Evolutionary conservation across 2,797 vertebrate genomes (phyloP).

Genomic region (Aphelocoma californica): DNA sequence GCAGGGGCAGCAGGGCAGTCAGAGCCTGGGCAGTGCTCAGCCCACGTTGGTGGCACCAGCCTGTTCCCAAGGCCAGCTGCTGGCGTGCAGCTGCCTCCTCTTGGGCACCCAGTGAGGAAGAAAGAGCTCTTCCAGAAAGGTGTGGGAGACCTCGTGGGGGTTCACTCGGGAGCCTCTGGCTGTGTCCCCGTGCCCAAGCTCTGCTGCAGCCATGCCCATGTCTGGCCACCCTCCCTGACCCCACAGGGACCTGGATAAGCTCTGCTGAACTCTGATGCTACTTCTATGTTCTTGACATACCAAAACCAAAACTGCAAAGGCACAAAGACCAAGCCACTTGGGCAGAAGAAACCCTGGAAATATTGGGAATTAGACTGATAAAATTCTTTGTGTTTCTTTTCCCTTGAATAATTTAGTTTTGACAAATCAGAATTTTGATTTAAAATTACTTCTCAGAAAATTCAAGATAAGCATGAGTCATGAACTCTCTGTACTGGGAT

Average conservation of each 20-base stretch:
- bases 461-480: not conserved
- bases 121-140: not conserved
- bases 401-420: not conserved
- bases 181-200: not conserved
- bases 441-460: not conserved
- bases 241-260: not conserved
- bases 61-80: not conserved
- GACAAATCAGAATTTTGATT: not conserved
- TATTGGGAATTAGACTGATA: not conserved
- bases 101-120: not conserved
- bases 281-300: accelerated
- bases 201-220: not conserved
- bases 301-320: not conserved
- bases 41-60: accelerated
- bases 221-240: not conserved
- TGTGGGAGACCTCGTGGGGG: accelerated
- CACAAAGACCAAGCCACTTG: not conserved
- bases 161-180: not conserved
- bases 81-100: not conserved
- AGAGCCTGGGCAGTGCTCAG: not conserved
- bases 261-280: not conserved
- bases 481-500: not conserved
- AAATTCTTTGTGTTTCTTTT: not conserved
- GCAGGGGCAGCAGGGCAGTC: not conserved
- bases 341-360: not conserved